Evolutionary conservation across 2,113 vertebrate species (phyloP).

Genomic region (Sorex fumeus): DNA sequence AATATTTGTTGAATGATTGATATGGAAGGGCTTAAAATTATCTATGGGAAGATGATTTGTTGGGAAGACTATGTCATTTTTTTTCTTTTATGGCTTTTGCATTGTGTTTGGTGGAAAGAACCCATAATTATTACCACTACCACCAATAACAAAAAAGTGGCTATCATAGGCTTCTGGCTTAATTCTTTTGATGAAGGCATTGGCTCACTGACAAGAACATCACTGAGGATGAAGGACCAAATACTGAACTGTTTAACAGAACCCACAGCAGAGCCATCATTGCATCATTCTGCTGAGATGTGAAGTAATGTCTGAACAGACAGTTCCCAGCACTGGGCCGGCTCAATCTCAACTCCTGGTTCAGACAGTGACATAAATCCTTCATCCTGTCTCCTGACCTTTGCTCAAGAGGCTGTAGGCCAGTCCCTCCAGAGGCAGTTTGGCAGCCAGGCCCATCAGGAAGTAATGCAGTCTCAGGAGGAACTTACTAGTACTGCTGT

Average conservation of each 20-base stretch:
- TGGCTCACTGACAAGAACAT: slow-evolving; percentile 68
- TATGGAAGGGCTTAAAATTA: slow-evolving; percentile 38
- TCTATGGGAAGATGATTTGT: slow-evolving; percentile 35
- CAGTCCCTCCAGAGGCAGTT: slow-evolving; percentile 15
- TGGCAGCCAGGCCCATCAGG: not conserved
- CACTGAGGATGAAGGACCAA: slow-evolving; percentile 29
- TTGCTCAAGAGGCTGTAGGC: slow-evolving; percentile 23
- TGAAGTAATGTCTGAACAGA: slow-evolving; percentile 62
- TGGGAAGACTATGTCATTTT: slow-evolving; percentile 32
- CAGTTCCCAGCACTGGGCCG: not conserved
- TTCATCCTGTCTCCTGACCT: slow-evolving; percentile 71
- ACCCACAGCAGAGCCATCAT: not conserved
- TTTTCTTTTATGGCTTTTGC: slow-evolving; percentile 53
- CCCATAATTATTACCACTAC: slow-evolving; percentile 45
- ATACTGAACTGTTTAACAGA: slow-evolving; percentile 29
- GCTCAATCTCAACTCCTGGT: slow-evolving; percentile 26
- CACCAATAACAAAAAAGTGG: slow-evolving; percentile 40
- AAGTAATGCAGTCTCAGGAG: not conserved
- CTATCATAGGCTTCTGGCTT: slow-evolving; percentile 4
- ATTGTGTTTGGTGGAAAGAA: not conserved
- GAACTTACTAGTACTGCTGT: not conserved
- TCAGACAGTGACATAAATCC: slow-evolving; percentile 9
- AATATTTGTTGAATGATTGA: slow-evolving; percentile 62
- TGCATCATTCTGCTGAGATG: not conserved
- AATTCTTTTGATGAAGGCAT: slow-evolving; percentile 56